A percentile compares a stretch with the other conserved stretches of the same genome.
phyloP scores from a whole-genome alignment of 2,113 vertebrate species.

The Heterotilapia buettikoferi region DNA sequence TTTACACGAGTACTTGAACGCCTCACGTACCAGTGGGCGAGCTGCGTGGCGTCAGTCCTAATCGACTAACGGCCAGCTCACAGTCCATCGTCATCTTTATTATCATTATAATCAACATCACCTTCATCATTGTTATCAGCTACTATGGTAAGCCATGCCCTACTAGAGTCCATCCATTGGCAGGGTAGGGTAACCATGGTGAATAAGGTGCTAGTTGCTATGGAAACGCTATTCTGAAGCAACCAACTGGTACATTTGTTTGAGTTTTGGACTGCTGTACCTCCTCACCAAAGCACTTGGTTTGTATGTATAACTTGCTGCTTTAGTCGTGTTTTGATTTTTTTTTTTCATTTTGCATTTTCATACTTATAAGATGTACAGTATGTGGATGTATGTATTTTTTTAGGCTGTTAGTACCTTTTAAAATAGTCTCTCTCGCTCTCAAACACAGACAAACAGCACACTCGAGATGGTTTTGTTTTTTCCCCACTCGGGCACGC shows the following conservation, averaged over 20 bases:
- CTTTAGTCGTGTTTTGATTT: conserved; percentile 34
- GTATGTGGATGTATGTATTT: conserved; percentile 24
- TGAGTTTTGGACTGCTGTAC: conserved; percentile 15
- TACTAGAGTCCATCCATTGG: conserved; percentile 31
- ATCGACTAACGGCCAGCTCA: background rate
- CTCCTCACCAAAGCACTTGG: conserved; percentile 55
- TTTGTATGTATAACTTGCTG: conserved; percentile 54
- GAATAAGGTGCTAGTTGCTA: conserved; percentile 71
- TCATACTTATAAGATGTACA: conserved; percentile 34
- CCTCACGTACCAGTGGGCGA: conserved; percentile 29
- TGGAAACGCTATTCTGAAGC: conserved; percentile 59
- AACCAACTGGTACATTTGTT: conserved; percentile 32
- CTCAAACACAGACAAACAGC: background rate
- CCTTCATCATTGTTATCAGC: conserved; percentile 44
- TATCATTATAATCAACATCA: conserved; percentile 15
- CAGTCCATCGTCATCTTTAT: conserved; percentile 8
- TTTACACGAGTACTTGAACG: conserved; percentile 41
- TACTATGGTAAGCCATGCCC: conserved; percentile 47
- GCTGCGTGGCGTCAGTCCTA: background rate
- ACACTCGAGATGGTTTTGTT: background rate
- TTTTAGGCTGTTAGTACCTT: conserved; percentile 36
- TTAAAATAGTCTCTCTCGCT: conserved; percentile 17
- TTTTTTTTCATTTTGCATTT: conserved; percentile 22
- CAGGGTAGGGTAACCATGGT: conserved; percentile 55
- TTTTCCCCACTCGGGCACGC: background rate